These are phyloP conservation scores for Craseonycteris thonglongyai DNA, from an alignment of 2,113 vertebrate species.

Conservation along the genomic window DNA sequence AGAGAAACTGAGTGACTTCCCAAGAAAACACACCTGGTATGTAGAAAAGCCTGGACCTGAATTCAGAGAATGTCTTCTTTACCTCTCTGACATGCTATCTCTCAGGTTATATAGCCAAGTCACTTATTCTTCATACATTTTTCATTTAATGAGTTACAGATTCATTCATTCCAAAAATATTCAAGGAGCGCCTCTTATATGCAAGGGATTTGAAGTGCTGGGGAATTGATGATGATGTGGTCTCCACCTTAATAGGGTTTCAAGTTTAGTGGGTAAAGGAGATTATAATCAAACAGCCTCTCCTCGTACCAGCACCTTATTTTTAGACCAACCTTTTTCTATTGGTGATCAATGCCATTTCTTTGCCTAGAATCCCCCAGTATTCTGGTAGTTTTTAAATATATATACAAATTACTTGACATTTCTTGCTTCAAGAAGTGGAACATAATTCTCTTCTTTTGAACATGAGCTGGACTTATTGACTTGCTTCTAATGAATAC, in stretches of 20 bases:
- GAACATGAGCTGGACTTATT: neutral
- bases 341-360: neutral
- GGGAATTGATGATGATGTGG: neutral
- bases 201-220: constrained; percentile 3
- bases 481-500: neutral
- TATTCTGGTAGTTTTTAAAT: neutral
- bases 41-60: neutral
- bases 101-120: neutral
- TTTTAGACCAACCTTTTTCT: neutral
- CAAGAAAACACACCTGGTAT: neutral
- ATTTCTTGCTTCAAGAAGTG: neutral
- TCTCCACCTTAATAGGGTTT: neutral
- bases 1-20: neutral
- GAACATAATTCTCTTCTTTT: neutral
- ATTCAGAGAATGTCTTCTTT: neutral
- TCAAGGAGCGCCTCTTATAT: neutral
- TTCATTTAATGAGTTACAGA: neutral
- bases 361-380: neutral
- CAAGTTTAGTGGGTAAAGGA: neutral
- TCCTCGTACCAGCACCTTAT: neutral
- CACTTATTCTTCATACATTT: neutral
- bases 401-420: neutral
- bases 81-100: neutral
- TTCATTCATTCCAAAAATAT: neutral
- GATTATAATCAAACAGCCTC: neutral